Base-by-base conservation (phyloP, 2,113 vertebrate genomes). In the Typhlomys cinereus region DNA sequence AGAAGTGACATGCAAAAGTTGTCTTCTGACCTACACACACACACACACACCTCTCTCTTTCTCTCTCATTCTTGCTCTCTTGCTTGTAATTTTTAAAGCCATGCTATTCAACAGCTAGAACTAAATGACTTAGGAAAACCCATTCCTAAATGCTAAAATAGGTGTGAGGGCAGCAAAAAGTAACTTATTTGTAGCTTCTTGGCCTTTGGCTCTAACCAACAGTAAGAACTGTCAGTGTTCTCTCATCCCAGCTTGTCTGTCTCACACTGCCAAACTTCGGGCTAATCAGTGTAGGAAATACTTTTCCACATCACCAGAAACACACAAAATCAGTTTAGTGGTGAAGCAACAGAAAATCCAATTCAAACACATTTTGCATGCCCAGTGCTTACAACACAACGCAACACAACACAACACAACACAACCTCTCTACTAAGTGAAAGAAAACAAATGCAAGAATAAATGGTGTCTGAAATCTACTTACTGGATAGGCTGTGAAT, bases 61-160 rank as follows among this genome's bases (percentile, higher is more conserved):
- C n/a, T n/a, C n/a, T n/a, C n/a, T n/a, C n/a, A n/a, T n/a, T n/a
- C n/a, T n/a, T n/a, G n/a, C n/a, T n/a, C n/a, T n/a, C n/a, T n/a
- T n/a, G n/a, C n/a, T n/a, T n/a, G n/a, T n/a, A n/a, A n/a, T n/a
- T n/a, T n/a, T n/a, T n/a, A n/a, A n/a, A 89, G 50, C 17, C 34
- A 54, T 79, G 39, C 20, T 48, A 88, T 67, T 94, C 20, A 61
- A 18, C 21, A 52, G 3, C 31, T 25, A 81, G 76, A 92, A 81
- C 41, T 74, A 79, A 79, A 66, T 23, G 87, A 59, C 41, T 48
- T 52, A 67, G 23, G 29, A 81, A 94, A 71, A 36, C 14, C 7
- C 85, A 67, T 74, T 59, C 21, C 50, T 66, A 39, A 34, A 25
- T 74, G 80, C 44, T 84, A 79, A 92, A 93, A 50, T n/a, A 80